phyloP scores from a whole-genome alignment of 64 coral and sea anemone species.

The Montipora cactus region DNA sequence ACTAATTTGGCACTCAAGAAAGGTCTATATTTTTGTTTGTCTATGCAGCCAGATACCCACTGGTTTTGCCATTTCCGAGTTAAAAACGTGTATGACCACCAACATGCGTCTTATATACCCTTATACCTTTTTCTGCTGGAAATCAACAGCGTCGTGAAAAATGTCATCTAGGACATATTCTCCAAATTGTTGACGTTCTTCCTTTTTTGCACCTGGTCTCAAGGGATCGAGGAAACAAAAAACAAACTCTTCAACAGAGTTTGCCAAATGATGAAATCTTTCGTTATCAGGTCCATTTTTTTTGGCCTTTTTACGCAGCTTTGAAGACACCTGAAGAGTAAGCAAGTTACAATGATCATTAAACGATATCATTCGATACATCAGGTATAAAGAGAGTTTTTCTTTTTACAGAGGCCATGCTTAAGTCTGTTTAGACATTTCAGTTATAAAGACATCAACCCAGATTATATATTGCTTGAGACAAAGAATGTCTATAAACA shows the following conservation, averaged over 20 bases:
- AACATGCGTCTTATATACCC: too few species aligned
- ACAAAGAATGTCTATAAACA: too few species aligned
- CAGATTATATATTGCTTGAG: too few species aligned
- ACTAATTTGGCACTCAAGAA: too few species aligned
- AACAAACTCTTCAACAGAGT: not conserved
- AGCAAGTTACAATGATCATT: not conserved
- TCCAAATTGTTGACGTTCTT: not conserved
- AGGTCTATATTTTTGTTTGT: too few species aligned
- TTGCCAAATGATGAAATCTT: not conserved
- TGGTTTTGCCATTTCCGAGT: too few species aligned
- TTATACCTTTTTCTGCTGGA: constrained; percentile 3
- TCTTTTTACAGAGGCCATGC: too few species aligned
- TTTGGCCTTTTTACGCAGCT: not conserved
- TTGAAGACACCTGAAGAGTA: not conserved
- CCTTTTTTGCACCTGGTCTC: not conserved
- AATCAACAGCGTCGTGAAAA: not conserved
- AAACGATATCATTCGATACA: not conserved
- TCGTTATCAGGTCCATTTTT: not conserved
- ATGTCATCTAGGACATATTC: not conserved
- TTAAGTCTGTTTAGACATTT: too few species aligned
- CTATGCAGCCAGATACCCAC: too few species aligned
- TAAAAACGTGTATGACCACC: too few species aligned
- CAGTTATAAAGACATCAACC: too few species aligned
- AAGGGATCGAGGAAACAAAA: constrained; percentile 11
- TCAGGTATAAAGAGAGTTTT: too few species aligned